Evolutionary conservation across 53 echinoderm and acorn worm species (phyloP).

Genomic region (Temnopleurus reevesii): DNA sequence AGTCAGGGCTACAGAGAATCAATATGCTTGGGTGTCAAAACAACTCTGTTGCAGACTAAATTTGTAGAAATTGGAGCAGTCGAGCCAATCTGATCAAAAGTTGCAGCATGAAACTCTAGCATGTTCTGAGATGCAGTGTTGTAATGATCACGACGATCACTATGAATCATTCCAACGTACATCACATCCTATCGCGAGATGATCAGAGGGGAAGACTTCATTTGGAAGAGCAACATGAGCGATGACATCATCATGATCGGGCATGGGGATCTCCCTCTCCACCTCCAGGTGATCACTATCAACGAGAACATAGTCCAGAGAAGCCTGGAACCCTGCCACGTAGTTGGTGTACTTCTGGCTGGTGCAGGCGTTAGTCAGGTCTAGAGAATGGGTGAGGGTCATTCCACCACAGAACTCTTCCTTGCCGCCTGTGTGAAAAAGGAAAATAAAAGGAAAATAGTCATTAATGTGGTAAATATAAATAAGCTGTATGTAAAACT

Average conservation of each 20-base stretch:
- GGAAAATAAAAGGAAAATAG: background rate
- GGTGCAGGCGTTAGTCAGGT: slow-evolving; percentile 68
- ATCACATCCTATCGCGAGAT: slow-evolving; percentile 88
- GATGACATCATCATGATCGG: slow-evolving; percentile 80
- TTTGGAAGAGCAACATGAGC: slow-evolving; percentile 81
- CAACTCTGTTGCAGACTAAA: too few species aligned
- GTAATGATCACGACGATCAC: background rate
- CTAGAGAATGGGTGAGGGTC: slow-evolving; percentile 63
- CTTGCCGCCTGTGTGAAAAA: slow-evolving; percentile 71
- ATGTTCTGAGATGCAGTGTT: too few species aligned
- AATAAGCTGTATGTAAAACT: too few species aligned
- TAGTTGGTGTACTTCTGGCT: slow-evolving; percentile 88
- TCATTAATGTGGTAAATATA: background rate
- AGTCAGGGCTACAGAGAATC: too few species aligned
- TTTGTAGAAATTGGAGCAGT: too few species aligned
- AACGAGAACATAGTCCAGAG: slow-evolving; percentile 83
- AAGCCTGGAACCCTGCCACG: slow-evolving; percentile 83
- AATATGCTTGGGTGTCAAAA: too few species aligned
- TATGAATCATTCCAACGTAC: slow-evolving; percentile 63
- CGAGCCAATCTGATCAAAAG: too few species aligned
- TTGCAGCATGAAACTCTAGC: too few species aligned
- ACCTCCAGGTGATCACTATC: slow-evolving; percentile 62
- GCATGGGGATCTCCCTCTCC: slow-evolving; percentile 81
- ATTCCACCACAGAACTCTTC: slow-evolving; percentile 91
- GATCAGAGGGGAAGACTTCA: slow-evolving; percentile 96